Conservation (phyloP, 2,797 vertebrate genomes). For the Liasis olivaceus region DNA sequence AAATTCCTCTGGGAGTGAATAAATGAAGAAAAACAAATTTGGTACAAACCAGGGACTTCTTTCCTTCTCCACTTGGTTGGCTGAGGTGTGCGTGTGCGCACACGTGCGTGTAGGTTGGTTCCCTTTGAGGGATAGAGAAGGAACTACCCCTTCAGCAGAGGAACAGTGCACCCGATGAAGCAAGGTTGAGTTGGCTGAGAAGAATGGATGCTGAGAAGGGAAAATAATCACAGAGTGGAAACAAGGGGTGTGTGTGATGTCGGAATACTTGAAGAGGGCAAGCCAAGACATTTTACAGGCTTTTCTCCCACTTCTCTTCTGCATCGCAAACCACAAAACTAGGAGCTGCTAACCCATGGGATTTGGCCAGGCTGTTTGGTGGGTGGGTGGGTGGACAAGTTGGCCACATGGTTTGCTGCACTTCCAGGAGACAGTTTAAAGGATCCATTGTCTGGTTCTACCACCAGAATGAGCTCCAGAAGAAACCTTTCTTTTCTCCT, state of each 20-base stretch:
- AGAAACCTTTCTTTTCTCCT: not conserved
- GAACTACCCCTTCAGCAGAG: not conserved
- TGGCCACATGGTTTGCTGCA: accelerated
- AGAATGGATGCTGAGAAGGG: not conserved
- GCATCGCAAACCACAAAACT: not conserved
- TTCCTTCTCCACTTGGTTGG: not conserved
- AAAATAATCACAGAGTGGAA: not conserved
- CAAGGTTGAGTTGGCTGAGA: not conserved
- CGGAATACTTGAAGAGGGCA: not conserved
- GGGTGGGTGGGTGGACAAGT: not conserved
- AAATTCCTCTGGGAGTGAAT: not conserved
- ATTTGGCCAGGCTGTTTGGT: not conserved
- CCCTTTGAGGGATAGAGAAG: not conserved
- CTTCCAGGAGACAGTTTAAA: constrained; percentile 25
- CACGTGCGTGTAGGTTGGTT: too few relatives aligned
- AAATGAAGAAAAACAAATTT: not conserved
- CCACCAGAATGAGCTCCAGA: not conserved
- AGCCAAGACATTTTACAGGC: not conserved
- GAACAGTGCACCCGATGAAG: too few relatives aligned
- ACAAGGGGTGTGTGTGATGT: not conserved
- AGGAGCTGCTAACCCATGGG: not conserved
- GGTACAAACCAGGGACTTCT: not conserved
- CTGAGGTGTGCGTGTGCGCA: not conserved
- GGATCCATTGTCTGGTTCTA: not conserved
- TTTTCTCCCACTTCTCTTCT: not conserved